Evolutionary conservation across 2,888 invertebrate species (phyloP), one percentile per base, ranked within the genome.

Genomic region (Pristionchus arcanus): DNA sequence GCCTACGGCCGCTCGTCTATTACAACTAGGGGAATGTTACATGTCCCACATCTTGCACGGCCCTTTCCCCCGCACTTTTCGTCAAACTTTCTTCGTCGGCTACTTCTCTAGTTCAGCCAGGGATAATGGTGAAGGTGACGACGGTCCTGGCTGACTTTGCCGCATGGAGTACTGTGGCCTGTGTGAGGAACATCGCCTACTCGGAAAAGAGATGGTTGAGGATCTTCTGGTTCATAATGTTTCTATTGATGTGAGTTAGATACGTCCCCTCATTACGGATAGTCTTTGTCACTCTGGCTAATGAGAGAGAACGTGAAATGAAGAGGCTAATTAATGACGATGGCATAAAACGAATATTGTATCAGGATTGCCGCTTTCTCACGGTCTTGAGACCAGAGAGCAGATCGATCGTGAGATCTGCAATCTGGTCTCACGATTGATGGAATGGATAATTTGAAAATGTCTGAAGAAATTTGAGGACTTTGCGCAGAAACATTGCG

Each of bases 131-230:
- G 25, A 63, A 63, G 16, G 25, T 85, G 59, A 28, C 28, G 28
- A 59, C 85, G 31, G 28, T 85, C 2, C 59, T 85, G 28, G 59
- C 11, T 59, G 59, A 85, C 59, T 85, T 85, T 34, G 31, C 28
- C 31, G 21, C 2, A 15, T 85, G 85, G 85, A 55, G 59, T 15
- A 85, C 85, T 13, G 85, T 85, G 15, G 63, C 63, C 13, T 55
- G 85, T 31, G 34, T 85, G 31, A 4, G 85, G 16, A 53, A 85
- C 31, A 16, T 85, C 28, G 85, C 85, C 5, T 11, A 9, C 5
- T 4, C 85, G 5, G 59, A 55, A 31, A 15, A 55, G 31, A 85
- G 21, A 59, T 28, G 13, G 15, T 11, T 85, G 5, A 16, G 85
- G 21, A 4, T 85, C 5, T 19, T 85, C 85, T 85, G 85, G 85